These are phyloP conservation scores for Agrotis ipsilon DNA, from an alignment of 2,888 invertebrate species.

Conservation along the genomic window DNA sequence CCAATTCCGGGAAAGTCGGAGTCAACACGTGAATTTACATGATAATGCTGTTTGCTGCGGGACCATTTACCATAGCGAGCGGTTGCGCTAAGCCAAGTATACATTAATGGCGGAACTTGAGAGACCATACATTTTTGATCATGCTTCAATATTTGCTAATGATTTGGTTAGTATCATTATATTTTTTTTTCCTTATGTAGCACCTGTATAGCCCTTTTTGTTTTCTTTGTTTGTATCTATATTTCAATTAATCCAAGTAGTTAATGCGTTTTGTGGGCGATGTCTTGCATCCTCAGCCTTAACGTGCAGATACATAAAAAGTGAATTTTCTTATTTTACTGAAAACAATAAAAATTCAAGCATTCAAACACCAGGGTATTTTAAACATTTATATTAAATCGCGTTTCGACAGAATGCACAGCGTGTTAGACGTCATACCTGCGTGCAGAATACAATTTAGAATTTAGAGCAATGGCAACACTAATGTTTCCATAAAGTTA, in stretches of 20 bases:
- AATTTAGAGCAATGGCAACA: conserved; percentile 33
- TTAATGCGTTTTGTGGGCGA: no score
- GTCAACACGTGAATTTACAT: conserved; percentile 83
- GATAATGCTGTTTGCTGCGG: conserved; percentile 80
- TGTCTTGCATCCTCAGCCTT: not conserved
- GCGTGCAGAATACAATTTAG: conserved; percentile 42
- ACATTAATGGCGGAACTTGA: conserved; percentile 54
- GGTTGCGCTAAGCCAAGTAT: conserved; percentile 44
- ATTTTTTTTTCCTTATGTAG: no score
- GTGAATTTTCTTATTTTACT: not conserved
- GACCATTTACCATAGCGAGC: conserved; percentile 72
- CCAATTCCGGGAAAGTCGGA: conserved; percentile 70
- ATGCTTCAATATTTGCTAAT: conserved; percentile 27
- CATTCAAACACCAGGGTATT: not conserved
- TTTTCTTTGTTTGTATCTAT: not conserved
- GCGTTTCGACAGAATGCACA: conserved; percentile 8
- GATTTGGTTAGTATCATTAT: not conserved
- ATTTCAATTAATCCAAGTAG: not conserved
- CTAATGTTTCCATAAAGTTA: conserved; percentile 26
- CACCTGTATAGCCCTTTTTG: no score
- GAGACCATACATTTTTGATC: conserved; percentile 48
- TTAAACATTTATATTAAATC: conserved; percentile 9
- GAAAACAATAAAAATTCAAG: not conserved
- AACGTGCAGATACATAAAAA: not conserved
- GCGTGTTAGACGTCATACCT: conserved; percentile 35